These are phyloP conservation scores for Orchestia grillus DNA, from an alignment of 1,140 invertebrate species.

Conservation along the genomic window DNA sequence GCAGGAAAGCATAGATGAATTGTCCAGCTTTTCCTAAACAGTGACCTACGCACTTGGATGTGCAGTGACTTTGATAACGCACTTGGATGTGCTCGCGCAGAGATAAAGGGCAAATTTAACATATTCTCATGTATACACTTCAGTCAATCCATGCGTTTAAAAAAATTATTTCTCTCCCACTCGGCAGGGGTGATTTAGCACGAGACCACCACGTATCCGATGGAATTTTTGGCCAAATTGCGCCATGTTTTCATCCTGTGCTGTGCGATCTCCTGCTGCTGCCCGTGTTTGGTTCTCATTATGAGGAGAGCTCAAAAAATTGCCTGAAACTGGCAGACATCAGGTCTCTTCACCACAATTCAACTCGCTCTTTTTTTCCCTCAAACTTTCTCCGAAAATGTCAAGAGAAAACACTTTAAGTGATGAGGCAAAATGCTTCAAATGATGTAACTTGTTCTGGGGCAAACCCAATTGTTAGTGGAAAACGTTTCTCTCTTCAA, in stretches of 20 bases:
- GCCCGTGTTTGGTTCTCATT: slow-evolving; percentile 42
- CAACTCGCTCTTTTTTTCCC: background rate
- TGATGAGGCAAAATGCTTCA: background rate
- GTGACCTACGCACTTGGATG: too few species aligned
- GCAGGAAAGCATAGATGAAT: background rate
- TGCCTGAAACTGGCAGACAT: background rate
- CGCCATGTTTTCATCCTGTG: background rate
- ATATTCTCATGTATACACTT: background rate
- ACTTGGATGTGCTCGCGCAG: background rate
- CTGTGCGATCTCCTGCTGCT: background rate
- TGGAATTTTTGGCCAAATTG: background rate
- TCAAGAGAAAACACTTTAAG: background rate
- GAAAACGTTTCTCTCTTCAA: too few species aligned
- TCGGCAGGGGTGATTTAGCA: background rate
- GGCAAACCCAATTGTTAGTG: too few species aligned
- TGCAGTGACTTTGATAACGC: too few species aligned
- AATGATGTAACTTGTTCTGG: background rate
- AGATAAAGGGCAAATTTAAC: background rate
- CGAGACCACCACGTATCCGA: background rate
- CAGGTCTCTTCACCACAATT: slow-evolving; percentile 28
- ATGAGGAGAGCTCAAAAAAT: slow-evolving; percentile 40
- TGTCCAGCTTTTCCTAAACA: too few species aligned
- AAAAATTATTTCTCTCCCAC: background rate
- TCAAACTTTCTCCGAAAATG: background rate
- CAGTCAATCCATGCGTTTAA: background rate